Conservation (phyloP, 37 sponge, comb jelly and placozoan genomes). For the Hormiphora californensis region DNA sequence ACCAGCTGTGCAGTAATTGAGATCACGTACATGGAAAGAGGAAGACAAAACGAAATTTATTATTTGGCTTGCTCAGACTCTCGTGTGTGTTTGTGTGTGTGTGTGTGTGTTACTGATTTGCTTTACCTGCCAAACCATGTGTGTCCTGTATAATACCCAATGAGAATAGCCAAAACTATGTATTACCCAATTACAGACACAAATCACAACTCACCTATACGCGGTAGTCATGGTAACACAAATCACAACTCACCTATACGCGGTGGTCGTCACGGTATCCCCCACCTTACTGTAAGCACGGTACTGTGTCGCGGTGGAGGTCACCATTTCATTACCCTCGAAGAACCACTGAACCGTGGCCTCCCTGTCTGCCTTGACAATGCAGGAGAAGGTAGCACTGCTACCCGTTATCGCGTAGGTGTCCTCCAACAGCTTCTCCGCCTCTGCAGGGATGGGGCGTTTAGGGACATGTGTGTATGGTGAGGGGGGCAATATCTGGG, state of each 20-base stretch:
- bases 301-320: not conserved
- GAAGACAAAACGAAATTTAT: too few relatives aligned
- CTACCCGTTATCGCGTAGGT: conserved; percentile 31
- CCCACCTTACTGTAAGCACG: not conserved
- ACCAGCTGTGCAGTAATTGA: too few relatives aligned
- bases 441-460: not conserved
- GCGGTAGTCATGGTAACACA: not conserved
- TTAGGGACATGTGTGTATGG: not conserved
- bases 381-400: conserved; percentile 14
- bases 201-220: not conserved
- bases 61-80: too few relatives aligned
- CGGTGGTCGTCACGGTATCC: not conserved
- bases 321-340: not conserved
- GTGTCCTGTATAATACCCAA: too few relatives aligned
- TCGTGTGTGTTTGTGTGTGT: too few relatives aligned
- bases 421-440: not conserved
- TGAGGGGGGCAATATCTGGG: too few relatives aligned
- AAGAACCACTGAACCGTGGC: conserved; percentile 10
- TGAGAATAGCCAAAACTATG: too few relatives aligned
- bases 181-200: too few relatives aligned
- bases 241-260: not conserved
- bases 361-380: not conserved
- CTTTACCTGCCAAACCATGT: too few relatives aligned
- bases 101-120: too few relatives aligned
- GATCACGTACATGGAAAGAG: too few relatives aligned